Base-by-base conservation (phyloP, 2,888 invertebrate genomes). In the Stegana nigrithorax region DNA sequence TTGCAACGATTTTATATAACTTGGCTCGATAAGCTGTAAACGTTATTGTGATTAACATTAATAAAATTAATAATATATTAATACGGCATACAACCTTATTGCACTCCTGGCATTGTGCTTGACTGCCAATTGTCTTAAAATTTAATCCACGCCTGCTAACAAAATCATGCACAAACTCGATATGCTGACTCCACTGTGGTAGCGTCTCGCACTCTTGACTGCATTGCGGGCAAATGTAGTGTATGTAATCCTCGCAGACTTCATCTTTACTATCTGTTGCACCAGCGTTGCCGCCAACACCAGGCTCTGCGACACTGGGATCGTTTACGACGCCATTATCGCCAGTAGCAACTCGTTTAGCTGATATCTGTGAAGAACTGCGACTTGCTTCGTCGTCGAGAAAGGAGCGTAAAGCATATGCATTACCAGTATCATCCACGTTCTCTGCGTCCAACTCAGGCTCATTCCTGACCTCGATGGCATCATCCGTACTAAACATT, bases 141-240 rank as follows among this genome's bases (percentile, higher is more conserved):
- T 82, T 83, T 2, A 82, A 70, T 0, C 82, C 82, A 4, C 69
- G 70, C 2, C 78, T 66, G 3, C 81, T 75, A 6, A 79, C 78
- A 56, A 78, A 81, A 50, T 82, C 80, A 57, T 82, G 82, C 3
- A 80, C 81, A 44, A 73, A 78, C 50, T 82, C 81, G 59, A 83
- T 80, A 57, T 82, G 82, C 53, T 81, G 81, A 21, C 71, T 76
- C 82, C 82, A 82, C 51, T 83, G 81, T 2, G 71, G 70, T 17
- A 75, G 73, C 0, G 74, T 78, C 7, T 73, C 76, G 57, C 81
- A 81, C n/a, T 83, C 83, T 8, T 73, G 71, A 5, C 74, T 75
- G 53, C 82, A 82, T 29, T 83, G 79, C 0, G 82, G 83, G 42
- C 82, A 82, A 66, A 74, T 78, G 47, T 80, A 82, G 26, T 82